Percentiles rank a stretch among this genome's conserved stretches.
These are phyloP conservation scores for Drosophila kanekoi DNA, from an alignment of 2,888 invertebrate genomes.

Conservation along the genomic window DNA sequence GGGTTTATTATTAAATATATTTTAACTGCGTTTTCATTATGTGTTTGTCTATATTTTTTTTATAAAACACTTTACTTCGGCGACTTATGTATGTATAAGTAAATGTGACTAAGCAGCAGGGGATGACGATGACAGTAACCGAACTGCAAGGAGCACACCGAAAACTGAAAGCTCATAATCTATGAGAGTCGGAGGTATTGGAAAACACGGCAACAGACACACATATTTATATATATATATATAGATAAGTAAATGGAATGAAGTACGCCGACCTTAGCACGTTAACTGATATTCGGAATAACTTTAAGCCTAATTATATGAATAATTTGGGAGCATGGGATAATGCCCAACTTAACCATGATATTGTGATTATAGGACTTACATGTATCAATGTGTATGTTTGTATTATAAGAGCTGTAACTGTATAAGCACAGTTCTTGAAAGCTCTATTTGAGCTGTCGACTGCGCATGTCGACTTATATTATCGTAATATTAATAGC, in stretches of 20 bases:
- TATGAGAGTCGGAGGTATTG: conserved; percentile 25
- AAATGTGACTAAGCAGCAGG: conserved; percentile 47
- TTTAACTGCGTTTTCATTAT: conserved; percentile 4
- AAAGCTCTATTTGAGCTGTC: conserved; percentile 36
- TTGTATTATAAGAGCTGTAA: conserved; percentile 41
- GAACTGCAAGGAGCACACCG: conserved; percentile 31
- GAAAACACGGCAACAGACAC: conserved; percentile 2
- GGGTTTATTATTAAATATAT: background rate
- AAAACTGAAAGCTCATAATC: conserved; percentile 37
- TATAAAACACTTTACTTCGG: conserved; percentile 37
- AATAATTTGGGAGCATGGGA: background rate
- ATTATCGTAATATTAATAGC: background rate
- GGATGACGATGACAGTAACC: conserved; percentile 41
- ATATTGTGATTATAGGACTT: conserved; percentile 2
- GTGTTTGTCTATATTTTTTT: conserved; percentile 15
- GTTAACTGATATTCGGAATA: background rate
- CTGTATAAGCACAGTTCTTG: conserved; percentile 1
- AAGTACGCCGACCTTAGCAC: no score
- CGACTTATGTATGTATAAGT: conserved; percentile 54
- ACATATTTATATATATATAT: background rate
- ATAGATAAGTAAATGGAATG: background rate
- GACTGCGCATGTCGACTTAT: conserved; percentile 28
- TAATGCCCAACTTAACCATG: background rate
- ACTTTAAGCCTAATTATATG: background rate
- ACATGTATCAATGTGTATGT: conserved; percentile 23